Evolutionary conservation across 2,888 invertebrate genomes (phyloP).

Genomic region (Gastrophysa polygoni): DNA sequence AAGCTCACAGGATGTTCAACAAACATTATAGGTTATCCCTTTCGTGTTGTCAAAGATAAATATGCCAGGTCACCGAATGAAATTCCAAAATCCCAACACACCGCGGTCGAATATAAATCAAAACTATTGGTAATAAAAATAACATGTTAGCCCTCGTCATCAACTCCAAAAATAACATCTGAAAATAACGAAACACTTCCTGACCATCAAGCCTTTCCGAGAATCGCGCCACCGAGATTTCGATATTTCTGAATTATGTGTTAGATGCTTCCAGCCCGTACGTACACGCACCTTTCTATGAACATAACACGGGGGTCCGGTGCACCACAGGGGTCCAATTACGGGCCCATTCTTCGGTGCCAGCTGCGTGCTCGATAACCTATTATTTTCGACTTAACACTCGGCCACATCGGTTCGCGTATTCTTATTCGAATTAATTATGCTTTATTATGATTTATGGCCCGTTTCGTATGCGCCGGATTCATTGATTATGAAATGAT

Average conservation of each 20-base stretch:
- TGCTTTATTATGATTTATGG: conserved; percentile 37
- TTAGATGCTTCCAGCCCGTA: neutral
- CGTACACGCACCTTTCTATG: too few relatives aligned
- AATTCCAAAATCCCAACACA: too few relatives aligned
- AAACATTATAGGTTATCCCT: too few relatives aligned
- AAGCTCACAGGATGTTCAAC: too few relatives aligned
- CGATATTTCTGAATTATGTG: conserved; percentile 22
- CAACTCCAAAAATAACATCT: neutral
- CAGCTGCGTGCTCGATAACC: conserved; percentile 46
- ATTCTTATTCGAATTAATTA: conserved; percentile 39
- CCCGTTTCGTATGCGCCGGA: conserved; percentile 12
- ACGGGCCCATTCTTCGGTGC: conserved; percentile 54
- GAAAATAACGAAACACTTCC: neutral
- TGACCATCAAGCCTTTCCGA: conserved; percentile 27
- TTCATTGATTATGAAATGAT: conserved; percentile 28
- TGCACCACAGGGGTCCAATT: conserved; percentile 57
- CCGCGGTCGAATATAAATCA: neutral
- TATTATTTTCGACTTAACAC: conserved; percentile 53
- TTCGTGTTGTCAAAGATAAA: too few relatives aligned
- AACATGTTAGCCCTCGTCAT: neutral
- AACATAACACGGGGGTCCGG: conserved; percentile 46
- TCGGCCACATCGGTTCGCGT: conserved; percentile 33
- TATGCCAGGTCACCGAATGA: too few relatives aligned
- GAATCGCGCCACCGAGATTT: conserved; percentile 38
- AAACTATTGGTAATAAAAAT: neutral